These are phyloP conservation scores for Leptodactylus fallax DNA, from an alignment of 2,797 vertebrate genomes.

Conservation along the genomic window DNA sequence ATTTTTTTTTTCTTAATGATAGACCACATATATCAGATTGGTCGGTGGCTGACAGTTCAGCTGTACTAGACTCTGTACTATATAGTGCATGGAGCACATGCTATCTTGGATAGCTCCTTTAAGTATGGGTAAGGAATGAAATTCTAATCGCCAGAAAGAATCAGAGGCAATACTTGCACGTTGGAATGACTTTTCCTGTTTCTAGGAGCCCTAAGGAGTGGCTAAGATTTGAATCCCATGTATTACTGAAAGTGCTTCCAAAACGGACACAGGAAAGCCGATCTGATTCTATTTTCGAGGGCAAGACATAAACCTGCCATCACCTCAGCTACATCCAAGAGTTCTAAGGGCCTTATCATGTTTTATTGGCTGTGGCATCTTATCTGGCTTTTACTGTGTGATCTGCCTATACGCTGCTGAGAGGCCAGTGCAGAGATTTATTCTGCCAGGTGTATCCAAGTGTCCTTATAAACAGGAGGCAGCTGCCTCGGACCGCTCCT, in stretches of 20 bases:
- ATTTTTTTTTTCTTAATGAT: no score
- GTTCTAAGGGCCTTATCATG: conserved; percentile 20
- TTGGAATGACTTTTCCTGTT: not conserved
- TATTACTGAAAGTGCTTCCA: not conserved
- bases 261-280: not conserved
- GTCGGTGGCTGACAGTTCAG: no score
- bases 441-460: conserved; percentile 46
- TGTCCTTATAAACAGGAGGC: conserved; percentile 65
- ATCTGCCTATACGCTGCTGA: not conserved
- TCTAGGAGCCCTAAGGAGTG: not conserved
- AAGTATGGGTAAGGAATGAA: no score
- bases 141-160: not conserved
- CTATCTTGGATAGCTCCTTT: no score
- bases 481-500: conserved; percentile 61
- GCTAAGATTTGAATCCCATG: not conserved
- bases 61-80: no score
- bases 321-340: conserved; percentile 32
- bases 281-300: conserved; percentile 18
- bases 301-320: conserved; percentile 46
- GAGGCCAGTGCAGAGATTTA: conserved; percentile 3
- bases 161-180: not conserved
- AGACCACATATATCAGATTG: no score
- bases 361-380: conserved; percentile 59
- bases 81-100: no score
- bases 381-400: conserved; percentile 66